A percentile compares a stretch with the other conserved stretches of the same genome.
Conservation (phyloP, 64 coral and sea anemone species). For the Porites australiensis region DNA sequence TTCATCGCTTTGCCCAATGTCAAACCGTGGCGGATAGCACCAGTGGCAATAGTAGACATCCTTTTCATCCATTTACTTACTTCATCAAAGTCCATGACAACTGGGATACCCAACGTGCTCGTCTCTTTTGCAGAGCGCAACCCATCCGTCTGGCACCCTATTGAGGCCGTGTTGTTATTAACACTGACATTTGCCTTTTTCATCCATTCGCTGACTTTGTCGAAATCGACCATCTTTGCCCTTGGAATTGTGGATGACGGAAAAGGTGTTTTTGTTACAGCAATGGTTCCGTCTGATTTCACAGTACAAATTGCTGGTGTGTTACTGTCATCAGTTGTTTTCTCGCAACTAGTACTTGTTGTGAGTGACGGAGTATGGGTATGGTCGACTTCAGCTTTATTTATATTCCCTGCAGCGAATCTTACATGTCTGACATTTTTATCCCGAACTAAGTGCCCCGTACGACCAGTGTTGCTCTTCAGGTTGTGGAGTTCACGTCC, state of each 20-base stretch:
- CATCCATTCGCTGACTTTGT: too few species aligned
- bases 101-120: too few species aligned
- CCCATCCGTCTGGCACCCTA: too few species aligned
- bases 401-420: not conserved
- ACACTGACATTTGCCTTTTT: too few species aligned
- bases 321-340: not conserved
- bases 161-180: too few species aligned
- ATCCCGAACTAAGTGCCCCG: not conserved
- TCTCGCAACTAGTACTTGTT: not conserved
- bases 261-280: too few species aligned
- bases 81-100: not conserved
- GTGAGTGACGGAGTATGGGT: not conserved
- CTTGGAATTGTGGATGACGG: not conserved
- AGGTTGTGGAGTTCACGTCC: not conserved
- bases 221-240: not conserved
- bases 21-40: not conserved
- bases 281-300: not conserved
- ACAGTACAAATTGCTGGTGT: too few species aligned
- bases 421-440: not conserved
- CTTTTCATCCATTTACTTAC: conserved; percentile 14
- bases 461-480: not conserved
- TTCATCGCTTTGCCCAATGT: too few species aligned
- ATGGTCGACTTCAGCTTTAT: too few species aligned
- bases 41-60: too few species aligned
- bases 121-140: too few species aligned